Evolutionary conservation across 2,888 invertebrate genomes (phyloP), one percentile per base, ranked within the genome.

Genomic region (Charanyca ferruginea): DNA sequence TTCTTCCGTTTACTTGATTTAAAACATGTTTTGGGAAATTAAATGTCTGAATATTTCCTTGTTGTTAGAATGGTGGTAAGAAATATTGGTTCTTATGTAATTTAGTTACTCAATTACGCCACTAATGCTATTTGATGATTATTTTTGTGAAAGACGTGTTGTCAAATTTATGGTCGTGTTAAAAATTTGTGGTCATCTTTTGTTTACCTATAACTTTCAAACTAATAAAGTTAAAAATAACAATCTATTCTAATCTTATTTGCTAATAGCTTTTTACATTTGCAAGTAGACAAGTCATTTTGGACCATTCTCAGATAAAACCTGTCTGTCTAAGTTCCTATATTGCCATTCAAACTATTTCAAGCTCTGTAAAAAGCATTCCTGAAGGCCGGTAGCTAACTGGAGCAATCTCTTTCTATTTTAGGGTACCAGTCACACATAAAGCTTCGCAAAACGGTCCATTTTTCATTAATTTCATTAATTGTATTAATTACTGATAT

Each of bases 1-100:
- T 67, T 66, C 41, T 69, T 77, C 61, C 58, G 59, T 60, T n/a
- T 61, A 22, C 73, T 71, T 73, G 59, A 76, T 67, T 68, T 64
- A 55, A 67, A 66, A 23, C 42, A 65, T 63, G 45, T 64, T 64
- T 72, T 41, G 47, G 49, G 57, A 51, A 67, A 45, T 67, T 18
- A 66, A 71, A 53, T 41, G 22, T 45, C 49, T 25, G n/a, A 55
- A 51, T 51, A 45, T 54, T 63, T 38, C 13, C 20, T 53, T 44
- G 47, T 62, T 53, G 47, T 23, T 18, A 35, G 61, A 57, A 61
- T 41, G 13, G 32, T 7, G 11, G n/a, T 25, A 41, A 8, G 3
- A 5, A 23, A 52, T 61, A 13, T 28, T 51, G 41, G 28, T 59
- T 35, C 9, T 41, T 32, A 18, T 35, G 20, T 35, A 20, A 35